phyloP scores from a whole-genome alignment of 2,797 vertebrate genomes.

The Halcyon smyrnensis region DNA sequence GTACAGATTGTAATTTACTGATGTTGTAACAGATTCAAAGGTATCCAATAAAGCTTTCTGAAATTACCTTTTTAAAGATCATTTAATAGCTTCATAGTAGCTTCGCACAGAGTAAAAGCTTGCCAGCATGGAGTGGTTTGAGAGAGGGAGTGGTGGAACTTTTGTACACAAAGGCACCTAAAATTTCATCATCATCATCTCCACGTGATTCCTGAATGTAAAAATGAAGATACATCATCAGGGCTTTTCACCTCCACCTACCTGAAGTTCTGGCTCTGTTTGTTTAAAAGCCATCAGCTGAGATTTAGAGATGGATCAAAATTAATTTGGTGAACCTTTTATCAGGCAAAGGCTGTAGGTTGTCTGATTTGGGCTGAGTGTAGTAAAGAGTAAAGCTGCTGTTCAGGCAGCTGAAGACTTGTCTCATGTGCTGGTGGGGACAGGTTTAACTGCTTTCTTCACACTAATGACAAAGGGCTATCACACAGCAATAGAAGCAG shows the following conservation, averaged over 20 bases:
- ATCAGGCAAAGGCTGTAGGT: background rate
- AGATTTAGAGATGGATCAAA: background rate
- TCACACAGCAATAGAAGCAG: background rate
- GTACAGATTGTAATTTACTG: background rate
- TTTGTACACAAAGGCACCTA: background rate
- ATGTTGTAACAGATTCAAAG: background rate
- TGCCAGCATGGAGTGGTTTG: background rate
- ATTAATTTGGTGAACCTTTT: background rate
- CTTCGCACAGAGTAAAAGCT: background rate
- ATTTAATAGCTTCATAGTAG: background rate
- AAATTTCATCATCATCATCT: background rate
- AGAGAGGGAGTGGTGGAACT: background rate
- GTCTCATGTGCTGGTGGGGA: background rate
- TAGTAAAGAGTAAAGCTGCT: background rate
- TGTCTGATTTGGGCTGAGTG: background rate
- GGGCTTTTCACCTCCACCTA: background rate
- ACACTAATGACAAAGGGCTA: background rate
- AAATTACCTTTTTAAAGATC: background rate
- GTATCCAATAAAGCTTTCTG: conserved; percentile 46
- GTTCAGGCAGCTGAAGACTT: background rate
- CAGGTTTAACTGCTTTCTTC: background rate
- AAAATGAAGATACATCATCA: background rate
- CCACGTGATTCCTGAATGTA: background rate
- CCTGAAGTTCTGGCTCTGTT: background rate
- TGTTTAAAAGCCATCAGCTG: background rate